A percentile compares a stretch with the other conserved stretches of the same genome.
phyloP scores from a whole-genome alignment of 2,888 invertebrate species.

The Mythimna loreyi region DNA sequence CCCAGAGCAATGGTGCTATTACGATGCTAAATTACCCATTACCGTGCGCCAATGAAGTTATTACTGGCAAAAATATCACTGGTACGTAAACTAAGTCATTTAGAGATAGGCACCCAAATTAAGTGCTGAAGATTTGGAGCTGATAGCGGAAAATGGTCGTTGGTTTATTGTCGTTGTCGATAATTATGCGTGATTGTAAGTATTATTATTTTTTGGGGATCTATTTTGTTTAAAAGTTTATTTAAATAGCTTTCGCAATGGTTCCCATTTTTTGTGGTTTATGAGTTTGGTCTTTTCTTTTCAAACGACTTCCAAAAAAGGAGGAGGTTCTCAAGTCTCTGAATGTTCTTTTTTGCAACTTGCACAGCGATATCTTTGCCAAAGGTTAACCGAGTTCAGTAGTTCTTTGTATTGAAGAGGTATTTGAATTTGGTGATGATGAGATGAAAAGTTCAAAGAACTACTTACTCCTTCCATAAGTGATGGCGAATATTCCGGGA shows the following conservation, averaged over 20 bases:
- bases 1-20: constrained; percentile 61
- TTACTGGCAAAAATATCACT: constrained; percentile 57
- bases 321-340: no score
- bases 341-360: no score
- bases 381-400: no score
- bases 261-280: not conserved
- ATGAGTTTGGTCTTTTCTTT: not conserved
- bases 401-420: no score
- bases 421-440: no score
- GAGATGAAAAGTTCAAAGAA: no score
- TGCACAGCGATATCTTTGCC: no score
- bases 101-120: constrained; percentile 48
- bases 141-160: constrained; percentile 24
- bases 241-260: no score
- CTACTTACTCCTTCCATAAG: no score
- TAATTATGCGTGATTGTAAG: constrained; percentile 4
- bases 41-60: constrained; percentile 64
- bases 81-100: constrained; percentile 42
- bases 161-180: constrained; percentile 23
- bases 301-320: no score
- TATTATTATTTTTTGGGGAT: not conserved
- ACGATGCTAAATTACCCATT: constrained; percentile 66
- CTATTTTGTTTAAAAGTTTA: not conserved
- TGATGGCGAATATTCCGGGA: no score
- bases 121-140: constrained; percentile 41